Evolutionary conservation across 2,797 vertebrate genomes (phyloP), one percentile per base, ranked within the genome.

Genomic region (Oreochromis grahami): DNA sequence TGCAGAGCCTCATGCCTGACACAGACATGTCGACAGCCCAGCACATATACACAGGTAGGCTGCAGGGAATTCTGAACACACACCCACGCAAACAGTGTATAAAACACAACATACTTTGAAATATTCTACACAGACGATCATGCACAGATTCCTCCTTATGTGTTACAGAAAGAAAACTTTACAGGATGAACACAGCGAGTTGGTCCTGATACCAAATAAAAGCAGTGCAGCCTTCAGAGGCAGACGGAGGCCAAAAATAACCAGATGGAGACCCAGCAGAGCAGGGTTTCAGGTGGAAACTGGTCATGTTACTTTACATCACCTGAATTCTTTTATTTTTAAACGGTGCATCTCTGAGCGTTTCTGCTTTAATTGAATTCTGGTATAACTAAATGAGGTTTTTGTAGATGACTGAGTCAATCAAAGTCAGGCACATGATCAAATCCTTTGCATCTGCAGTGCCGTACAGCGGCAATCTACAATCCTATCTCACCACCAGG

Each of bases 181-280:
- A 89, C 81, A 89, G 83, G 81, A 88, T 91, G 78, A 82, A 90
- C 92, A 94, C 88, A 94, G 94, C 87, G 70, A 89, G 87, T 96
- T 96, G 94, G 96, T 96, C 95, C 95, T 92, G 89, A 91, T 84
- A 88, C 58, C 88, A 94, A 94, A 91, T 8, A 86, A 91, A 88
- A 78, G 51, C 7, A 72, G 56, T 3, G 78, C 56, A 81, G 81
- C 63, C 78, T 72, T 41, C 12, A 84, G 80, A 81, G 91, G 92
- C 78, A 3, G 78, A 38, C 0, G 4, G 56, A 81, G 70, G 89
- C 78, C 80, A 70, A 86, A 93, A 93, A 90, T 93, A 91, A 94
- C 86, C 26, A 78, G 77, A 41, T 2, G 29, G 50, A 32, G 68
- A 29, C 41, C 70, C 26, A 50, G 70, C 26, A 50, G 68, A 32